Conservation (phyloP, 2,888 invertebrate species). For the Archips crataeganus region DNA sequence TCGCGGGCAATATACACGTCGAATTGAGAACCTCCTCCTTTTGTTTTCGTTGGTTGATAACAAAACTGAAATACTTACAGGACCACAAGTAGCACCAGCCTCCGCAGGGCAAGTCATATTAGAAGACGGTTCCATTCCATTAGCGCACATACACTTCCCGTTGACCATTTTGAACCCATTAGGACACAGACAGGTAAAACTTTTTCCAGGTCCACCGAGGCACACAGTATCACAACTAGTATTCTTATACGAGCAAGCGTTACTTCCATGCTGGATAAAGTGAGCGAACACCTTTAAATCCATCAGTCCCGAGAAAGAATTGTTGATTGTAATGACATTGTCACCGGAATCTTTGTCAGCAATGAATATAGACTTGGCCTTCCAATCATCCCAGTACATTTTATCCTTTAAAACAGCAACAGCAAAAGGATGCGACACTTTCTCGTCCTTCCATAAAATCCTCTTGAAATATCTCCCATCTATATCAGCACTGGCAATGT, state of each 20-base stretch:
- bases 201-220: conserved; percentile 89
- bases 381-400: conserved; percentile 97
- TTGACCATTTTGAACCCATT: conserved; percentile 87
- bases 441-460: conserved; percentile 87
- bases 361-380: conserved; percentile 90
- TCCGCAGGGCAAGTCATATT: conserved; percentile 90
- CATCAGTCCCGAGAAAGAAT: conserved; percentile 90
- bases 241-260: conserved; percentile 88
- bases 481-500: conserved; percentile 91
- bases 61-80: conserved; percentile 67
- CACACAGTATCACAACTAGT: conserved; percentile 91
- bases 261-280: conserved; percentile 90
- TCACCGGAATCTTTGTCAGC: conserved; percentile 92
- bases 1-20: too few relatives aligned
- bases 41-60: too few relatives aligned
- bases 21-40: too few relatives aligned
- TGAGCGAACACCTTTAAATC: conserved; percentile 93
- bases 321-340: conserved; percentile 86
- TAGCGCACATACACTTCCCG: conserved; percentile 91
- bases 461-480: conserved; percentile 89
- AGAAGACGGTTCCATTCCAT: conserved; percentile 85
- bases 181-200: conserved; percentile 91
- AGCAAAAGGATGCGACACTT: conserved; percentile 93
- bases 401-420: conserved; percentile 94
- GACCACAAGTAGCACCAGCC: conserved; percentile 85